These are phyloP conservation scores for Liolophura sinensis DNA, from an alignment of 1,140 invertebrate genomes.

Conservation along the genomic window DNA sequence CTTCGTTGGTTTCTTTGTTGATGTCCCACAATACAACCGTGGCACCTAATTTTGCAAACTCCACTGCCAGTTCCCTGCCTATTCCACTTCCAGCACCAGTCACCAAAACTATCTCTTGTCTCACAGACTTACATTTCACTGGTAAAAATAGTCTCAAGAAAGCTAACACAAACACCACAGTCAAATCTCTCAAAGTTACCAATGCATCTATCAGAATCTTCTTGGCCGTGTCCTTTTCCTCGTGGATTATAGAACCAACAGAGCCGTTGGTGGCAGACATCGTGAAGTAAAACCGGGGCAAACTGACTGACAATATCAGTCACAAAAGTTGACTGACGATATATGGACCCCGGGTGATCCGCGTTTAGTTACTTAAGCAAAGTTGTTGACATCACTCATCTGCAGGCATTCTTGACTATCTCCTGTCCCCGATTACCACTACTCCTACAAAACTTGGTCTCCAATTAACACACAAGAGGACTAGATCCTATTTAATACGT, in stretches of 20 bases:
- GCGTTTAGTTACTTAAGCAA: no score
- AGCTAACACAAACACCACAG: conserved; percentile 30
- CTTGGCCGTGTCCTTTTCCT: conserved; percentile 20
- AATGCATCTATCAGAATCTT: conserved; percentile 36
- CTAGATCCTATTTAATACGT: no score
- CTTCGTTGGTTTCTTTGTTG: conserved; percentile 76
- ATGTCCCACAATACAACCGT: conserved; percentile 89
- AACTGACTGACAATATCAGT: no score
- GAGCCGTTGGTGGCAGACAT: neutral
- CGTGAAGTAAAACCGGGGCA: no score
- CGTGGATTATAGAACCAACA: neutral
- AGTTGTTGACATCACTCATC: no score
- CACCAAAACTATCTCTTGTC: conserved; percentile 81
- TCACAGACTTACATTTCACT: conserved; percentile 60
- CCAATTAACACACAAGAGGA: no score
- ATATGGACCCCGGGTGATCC: no score
- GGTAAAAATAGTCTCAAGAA: conserved; percentile 38
- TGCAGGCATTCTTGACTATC: no score
- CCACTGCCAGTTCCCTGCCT: conserved; percentile 76
- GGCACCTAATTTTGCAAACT: conserved; percentile 79
- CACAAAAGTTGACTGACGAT: no score
- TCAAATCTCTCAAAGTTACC: conserved; percentile 29
- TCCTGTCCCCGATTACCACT: no score
- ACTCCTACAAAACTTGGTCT: no score
- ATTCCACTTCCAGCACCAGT: conserved; percentile 81